Evolutionary conservation across 1,140 invertebrate species (phyloP).

Genomic region (Ericerus pela): DNA sequence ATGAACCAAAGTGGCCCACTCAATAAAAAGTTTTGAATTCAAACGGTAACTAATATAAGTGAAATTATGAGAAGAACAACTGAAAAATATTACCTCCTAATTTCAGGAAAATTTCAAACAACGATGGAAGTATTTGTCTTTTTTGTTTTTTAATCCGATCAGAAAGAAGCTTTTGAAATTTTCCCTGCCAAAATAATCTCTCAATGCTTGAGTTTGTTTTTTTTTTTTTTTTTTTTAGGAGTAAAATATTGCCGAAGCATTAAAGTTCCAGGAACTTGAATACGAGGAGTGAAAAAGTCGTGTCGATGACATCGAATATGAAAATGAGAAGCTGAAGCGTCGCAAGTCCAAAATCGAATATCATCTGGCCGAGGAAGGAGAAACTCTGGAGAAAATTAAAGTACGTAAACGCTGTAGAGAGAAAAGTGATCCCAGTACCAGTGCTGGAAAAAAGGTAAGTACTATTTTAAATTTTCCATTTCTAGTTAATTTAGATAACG

Average conservation of each 20-base stretch:
- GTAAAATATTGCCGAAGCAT: constrained; percentile 76
- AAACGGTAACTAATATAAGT: too few relatives aligned
- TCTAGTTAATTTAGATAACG: not conserved
- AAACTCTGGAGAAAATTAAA: constrained; percentile 64
- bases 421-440: not conserved
- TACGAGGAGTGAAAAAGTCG: constrained; percentile 88
- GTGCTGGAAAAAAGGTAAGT: not conserved
- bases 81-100: too few relatives aligned
- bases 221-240: constrained; percentile 45
- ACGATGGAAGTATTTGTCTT: too few relatives aligned
- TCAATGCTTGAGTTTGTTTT: too few relatives aligned
- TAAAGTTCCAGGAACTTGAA: constrained; percentile 81
- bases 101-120: too few relatives aligned
- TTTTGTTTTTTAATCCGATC: too few relatives aligned
- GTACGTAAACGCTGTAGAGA: constrained; percentile 61
- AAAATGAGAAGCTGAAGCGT: constrained; percentile 71
- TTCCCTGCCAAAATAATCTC: too few relatives aligned
- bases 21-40: too few relatives aligned
- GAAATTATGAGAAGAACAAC: too few relatives aligned
- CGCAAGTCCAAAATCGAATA: constrained; percentile 82
- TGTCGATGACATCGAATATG: constrained; percentile 89
- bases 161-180: too few relatives aligned
- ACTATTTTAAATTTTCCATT: not conserved
- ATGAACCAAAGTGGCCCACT: too few relatives aligned
- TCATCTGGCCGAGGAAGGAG: constrained; percentile 59